Base-by-base conservation (phyloP, 2,797 vertebrate genomes). In the Leuciscus waleckii region DNA sequence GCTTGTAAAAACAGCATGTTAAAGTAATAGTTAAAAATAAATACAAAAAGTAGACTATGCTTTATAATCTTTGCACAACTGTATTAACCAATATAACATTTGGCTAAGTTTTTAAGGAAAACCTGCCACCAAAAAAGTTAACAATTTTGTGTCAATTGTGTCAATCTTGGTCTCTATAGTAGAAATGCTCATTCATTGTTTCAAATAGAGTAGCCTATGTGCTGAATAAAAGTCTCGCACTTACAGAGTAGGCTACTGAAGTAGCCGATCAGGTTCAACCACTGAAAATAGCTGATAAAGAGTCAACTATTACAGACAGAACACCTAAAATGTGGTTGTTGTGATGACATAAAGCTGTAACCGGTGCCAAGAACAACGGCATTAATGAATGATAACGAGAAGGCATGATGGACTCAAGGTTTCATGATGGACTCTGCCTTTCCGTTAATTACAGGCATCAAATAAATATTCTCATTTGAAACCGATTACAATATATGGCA, bases 311-410 rank as follows among this genome's bases (percentile, higher is more conserved):
- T 32, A 14, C 51, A 46, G 29, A 37, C 29, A 17, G 41, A 63
- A 63, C 51, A 9, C 68, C 51, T 73, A 10, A 43, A 63, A 63
- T 63, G 56, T 82, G 26, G 17, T 49, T 49, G 17, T 49, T 49
- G 39, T 74, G 81, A 82, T 13, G 19, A 83, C 32, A 29, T 35
- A 41, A 74, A 73, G 16, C 43, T 73, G 70, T 21, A n/a, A 32
- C 68, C n/a, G 6, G 9, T 7, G n/a, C 26, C 26, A 61, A 29
- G 17, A 71, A 73, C 51, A 82, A 82, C 21, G 51, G 54, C 39
- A 32, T 41, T 58, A 58, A 71, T 71, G 10, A 71, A 58, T 8
- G n/a, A 9, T 63, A 83, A 61, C 39, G 14, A 61, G 37, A 46
- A 65, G 23, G 21, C 13, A 29, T 29, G 29, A 29, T 29, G 29